Base-by-base conservation (phyloP, 2,888 invertebrate genomes). In the Ommatoiulus sabulosus region DNA sequence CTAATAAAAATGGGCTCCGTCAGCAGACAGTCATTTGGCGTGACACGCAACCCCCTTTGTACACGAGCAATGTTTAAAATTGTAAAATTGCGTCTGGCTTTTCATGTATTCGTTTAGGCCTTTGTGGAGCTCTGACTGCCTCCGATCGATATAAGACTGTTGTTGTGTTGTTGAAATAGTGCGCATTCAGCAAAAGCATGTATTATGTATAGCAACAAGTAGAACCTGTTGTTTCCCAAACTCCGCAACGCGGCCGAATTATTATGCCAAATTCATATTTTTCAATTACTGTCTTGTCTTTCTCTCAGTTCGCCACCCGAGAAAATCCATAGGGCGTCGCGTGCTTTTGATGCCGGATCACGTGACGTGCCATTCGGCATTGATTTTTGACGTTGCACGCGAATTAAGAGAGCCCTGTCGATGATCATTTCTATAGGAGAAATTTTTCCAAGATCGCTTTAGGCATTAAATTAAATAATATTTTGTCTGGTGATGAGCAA, bases 161-260 rank as follows among this genome's bases (percentile, higher is more conserved):
- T 72, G 72, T 72, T 72, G 72, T 72, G 72, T 72, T 72, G 72
- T 72, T 72, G 72, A 72, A 72, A 72, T 72, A 72, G 72, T 72
- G 72, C 72, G 72, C 72, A 72, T 72, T 72, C 72, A 72, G 72
- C 72, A 85, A 85, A 85, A 46, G 44, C 85, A 46, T 85, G 85
- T 85, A 85, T 85, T 85, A 85, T 85, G 46, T 85, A 85, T 85
- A 85, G 85, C 85, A 85, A 85, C 85, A 85, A 85, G 85, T 85
- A 85, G 72, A 72, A 85, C 85, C 85, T 85, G 85, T 85, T 85
- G 85, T 85, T 85, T 85, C 72, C 72, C 72, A 72, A 72, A 20
- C 72, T n/a, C 72, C 72, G 8, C 17, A 72, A 72, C 24, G 72
- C 72, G 24, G 7, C 72, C 72, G 72, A 72, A 72, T 72, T 72